A percentile compares a stretch with the other conserved stretches of the same genome.
Evolutionary conservation across 2,888 invertebrate genomes (phyloP).

Genomic region (Spisula subtruncata): DNA sequence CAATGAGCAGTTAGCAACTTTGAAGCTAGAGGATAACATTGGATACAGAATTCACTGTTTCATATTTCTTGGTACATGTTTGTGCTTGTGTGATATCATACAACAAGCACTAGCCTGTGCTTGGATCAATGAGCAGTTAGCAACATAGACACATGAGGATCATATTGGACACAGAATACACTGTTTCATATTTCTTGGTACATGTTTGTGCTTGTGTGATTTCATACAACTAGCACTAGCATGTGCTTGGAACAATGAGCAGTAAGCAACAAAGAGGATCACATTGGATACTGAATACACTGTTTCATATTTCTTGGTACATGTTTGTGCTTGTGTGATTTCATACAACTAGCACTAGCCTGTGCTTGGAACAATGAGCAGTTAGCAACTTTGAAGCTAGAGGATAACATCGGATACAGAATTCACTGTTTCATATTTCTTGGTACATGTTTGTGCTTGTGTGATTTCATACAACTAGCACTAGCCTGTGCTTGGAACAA

Average conservation of each 20-base stretch:
- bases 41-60: background rate
- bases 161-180: slow-evolving; percentile 20
- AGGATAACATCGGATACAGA: background rate
- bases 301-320: slow-evolving; percentile 19
- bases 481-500: slow-evolving; percentile 30
- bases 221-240: slow-evolving; percentile 54
- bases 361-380: slow-evolving; percentile 32
- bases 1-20: background rate
- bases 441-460: slow-evolving; percentile 31
- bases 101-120: slow-evolving; percentile 52
- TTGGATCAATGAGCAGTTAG: slow-evolving; percentile 16
- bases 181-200: slow-evolving; percentile 46
- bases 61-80: slow-evolving; percentile 41
- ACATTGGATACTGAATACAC: background rate
- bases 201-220: slow-evolving; percentile 45
- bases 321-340: slow-evolving; percentile 23
- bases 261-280: background rate
- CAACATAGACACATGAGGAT: background rate
- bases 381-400: background rate
- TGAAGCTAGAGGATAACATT: background rate
- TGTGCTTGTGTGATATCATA: slow-evolving; percentile 38
- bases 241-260: slow-evolving; percentile 49
- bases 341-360: slow-evolving; percentile 27
- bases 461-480: slow-evolving; percentile 37
- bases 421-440: background rate